phyloP scores from a whole-genome alignment of 2,797 vertebrate species.

The Cygnus olor region DNA sequence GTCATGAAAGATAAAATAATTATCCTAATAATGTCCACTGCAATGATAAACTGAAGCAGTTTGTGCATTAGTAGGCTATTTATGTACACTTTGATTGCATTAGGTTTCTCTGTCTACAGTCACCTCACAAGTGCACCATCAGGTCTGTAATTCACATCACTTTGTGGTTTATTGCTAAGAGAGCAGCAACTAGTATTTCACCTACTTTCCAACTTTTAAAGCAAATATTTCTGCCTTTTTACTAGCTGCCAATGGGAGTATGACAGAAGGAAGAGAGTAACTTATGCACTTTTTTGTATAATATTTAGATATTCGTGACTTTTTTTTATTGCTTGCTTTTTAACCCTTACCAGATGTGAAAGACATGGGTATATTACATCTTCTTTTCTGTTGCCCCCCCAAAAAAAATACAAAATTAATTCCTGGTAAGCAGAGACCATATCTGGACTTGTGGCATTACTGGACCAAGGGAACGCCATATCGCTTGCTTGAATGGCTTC shows the following conservation, averaged over 20 bases:
- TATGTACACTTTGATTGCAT: slow-evolving; percentile 2
- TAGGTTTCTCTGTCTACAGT: not conserved
- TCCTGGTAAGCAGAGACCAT: not conserved
- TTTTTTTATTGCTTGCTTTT: not conserved
- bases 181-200: not conserved
- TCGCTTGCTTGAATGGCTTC: not conserved
- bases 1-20: slow-evolving; percentile 53
- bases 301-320: not conserved
- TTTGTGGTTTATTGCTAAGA: not conserved
- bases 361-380: not conserved
- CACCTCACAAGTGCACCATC: not conserved
- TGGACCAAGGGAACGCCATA: not conserved
- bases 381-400: not conserved
- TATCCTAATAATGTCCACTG: slow-evolving; percentile 45
- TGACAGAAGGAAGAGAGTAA: not conserved
- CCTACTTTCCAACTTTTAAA: not conserved
- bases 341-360: not conserved
- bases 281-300: rapidly evolving
- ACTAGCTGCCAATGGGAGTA: not conserved
- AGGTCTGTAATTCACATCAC: not conserved
- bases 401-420: not conserved
- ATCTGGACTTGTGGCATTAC: not conserved
- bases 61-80: slow-evolving; percentile 18
- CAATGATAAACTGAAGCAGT: slow-evolving; percentile 15
- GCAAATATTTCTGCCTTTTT: not conserved